A percentile compares a stretch with the other conserved stretches of the same genome.
Conservation (phyloP, 2,113 vertebrate species). For the Cyanistes caeruleus region DNA sequence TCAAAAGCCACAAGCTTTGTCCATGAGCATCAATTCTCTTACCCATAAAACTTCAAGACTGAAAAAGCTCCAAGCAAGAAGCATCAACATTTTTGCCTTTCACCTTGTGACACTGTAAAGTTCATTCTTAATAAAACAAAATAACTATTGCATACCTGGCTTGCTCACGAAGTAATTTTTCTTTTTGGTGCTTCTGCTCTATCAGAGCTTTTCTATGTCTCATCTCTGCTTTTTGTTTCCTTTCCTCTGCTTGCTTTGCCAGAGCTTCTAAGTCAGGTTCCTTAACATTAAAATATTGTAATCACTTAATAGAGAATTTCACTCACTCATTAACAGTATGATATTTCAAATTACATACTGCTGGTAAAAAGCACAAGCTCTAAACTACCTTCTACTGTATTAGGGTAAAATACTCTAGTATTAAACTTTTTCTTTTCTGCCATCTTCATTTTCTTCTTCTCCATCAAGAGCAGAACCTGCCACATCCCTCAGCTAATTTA, state of each 20-base stretch:
- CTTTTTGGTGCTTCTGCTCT: constrained; percentile 83
- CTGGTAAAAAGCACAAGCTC: background rate
- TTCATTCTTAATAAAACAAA: background rate
- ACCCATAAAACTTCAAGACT: background rate
- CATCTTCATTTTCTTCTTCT: background rate
- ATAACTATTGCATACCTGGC: constrained; percentile 72
- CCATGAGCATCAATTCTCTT: background rate
- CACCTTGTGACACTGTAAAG: background rate
- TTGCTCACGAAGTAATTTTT: constrained; percentile 75
- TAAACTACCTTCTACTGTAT: background rate
- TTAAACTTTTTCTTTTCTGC: background rate
- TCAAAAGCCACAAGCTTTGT: background rate
- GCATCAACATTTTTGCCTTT: background rate
- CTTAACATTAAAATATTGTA: constrained; percentile 61
- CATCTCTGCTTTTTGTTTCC: constrained; percentile 81
- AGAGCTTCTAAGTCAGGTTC: constrained; percentile 81
- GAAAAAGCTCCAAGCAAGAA: background rate
- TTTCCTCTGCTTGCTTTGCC: constrained; percentile 77
- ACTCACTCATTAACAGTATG: background rate
- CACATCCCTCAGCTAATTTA: background rate
- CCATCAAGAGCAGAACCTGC: background rate
- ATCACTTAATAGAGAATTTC: background rate
- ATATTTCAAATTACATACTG: background rate
- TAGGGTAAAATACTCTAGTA: background rate
- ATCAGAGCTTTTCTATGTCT: constrained; percentile 86